Conservation (phyloP, 64 coral and sea anemone genomes). For the Stichodactyla helianthus region DNA sequence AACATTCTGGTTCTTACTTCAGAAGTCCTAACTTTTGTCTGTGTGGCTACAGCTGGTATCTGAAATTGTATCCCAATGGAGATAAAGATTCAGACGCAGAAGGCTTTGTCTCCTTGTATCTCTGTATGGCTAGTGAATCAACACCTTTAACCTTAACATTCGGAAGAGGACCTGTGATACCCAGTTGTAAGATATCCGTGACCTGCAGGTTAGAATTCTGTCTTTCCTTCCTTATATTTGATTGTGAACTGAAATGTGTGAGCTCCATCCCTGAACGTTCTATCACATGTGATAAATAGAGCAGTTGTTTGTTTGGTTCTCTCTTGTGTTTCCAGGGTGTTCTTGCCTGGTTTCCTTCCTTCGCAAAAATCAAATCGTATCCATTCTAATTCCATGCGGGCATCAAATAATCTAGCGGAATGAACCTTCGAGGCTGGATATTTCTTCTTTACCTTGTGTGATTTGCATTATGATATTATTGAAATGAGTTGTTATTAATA, state of each 20-base stretch:
- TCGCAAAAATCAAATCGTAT: too few relatives aligned
- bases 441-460: too few relatives aligned
- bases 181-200: background rate
- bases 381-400: too few relatives aligned
- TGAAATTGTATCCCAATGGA: background rate
- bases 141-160: background rate
- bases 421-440: too few relatives aligned
- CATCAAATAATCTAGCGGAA: too few relatives aligned
- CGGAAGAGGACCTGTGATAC: background rate
- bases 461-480: too few relatives aligned
- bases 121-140: background rate
- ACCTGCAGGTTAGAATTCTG: background rate
- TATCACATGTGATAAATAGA: too few relatives aligned
- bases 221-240: background rate
- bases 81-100: background rate
- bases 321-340: too few relatives aligned
- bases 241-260: background rate
- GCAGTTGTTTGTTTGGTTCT: too few relatives aligned
- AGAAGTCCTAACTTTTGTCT: background rate
- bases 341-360: too few relatives aligned
- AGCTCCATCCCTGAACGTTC: too few relatives aligned
- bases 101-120: constrained; percentile 1
- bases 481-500: too few relatives aligned
- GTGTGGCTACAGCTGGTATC: background rate
- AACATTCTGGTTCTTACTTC: background rate